These are phyloP conservation scores for Lepidostoma basale DNA, from an alignment of 1,140 invertebrate species.

Conservation along the genomic window DNA sequence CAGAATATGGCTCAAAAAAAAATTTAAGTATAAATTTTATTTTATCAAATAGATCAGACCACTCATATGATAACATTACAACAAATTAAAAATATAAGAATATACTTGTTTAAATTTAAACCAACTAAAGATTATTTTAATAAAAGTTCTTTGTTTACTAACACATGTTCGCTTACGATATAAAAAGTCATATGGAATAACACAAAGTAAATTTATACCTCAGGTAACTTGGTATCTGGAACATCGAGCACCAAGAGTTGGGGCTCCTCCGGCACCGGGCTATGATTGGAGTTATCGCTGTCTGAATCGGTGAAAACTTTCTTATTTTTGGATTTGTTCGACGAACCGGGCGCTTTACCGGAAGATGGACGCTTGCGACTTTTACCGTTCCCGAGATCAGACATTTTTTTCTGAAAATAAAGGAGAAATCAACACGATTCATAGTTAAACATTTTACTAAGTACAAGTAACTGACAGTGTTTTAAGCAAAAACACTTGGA, in stretches of 20 bases:
- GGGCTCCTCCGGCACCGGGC: conserved; percentile 1
- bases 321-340: conserved; percentile 32
- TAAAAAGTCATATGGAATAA: too few relatives aligned
- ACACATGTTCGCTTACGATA: too few relatives aligned
- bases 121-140: too few relatives aligned
- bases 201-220: too few relatives aligned
- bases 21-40: background rate
- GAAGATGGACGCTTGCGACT: conserved; percentile 33
- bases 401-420: conserved; percentile 29
- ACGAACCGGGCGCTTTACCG: background rate
- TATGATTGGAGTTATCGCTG: conserved; percentile 27
- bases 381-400: conserved; percentile 42
- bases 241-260: conserved; percentile 6
- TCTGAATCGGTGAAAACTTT: conserved; percentile 24
- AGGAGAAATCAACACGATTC: background rate
- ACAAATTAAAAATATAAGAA: too few relatives aligned
- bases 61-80: too few relatives aligned
- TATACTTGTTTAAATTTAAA: too few relatives aligned
- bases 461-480: background rate
- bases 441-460: background rate
- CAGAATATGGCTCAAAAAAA: background rate
- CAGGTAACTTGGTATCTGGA: conserved; percentile 35
- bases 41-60: background rate
- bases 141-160: too few relatives aligned
- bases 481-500: background rate